Evolutionary conservation across 2,113 vertebrate species (phyloP).

Genomic region (Hucho hucho): DNA sequence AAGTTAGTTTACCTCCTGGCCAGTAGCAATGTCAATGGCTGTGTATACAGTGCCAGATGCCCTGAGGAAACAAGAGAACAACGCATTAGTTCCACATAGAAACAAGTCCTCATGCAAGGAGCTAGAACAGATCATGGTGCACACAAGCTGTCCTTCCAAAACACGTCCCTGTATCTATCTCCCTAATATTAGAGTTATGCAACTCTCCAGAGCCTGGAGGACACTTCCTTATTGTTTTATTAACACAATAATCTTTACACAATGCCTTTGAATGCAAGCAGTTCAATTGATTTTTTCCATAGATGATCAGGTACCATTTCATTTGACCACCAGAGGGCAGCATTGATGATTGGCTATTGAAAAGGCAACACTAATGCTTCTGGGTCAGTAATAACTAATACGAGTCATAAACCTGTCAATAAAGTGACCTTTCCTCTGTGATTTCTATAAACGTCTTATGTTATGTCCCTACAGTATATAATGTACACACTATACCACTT

Average conservation of each 20-base stretch:
- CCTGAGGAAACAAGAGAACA: conserved; percentile 69
- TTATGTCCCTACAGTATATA: background rate
- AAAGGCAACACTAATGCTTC: background rate
- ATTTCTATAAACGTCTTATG: background rate
- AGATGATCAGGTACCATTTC: background rate
- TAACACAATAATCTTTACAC: too few relatives aligned
- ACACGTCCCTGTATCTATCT: background rate
- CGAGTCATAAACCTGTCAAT: background rate
- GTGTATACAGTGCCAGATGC: conserved; percentile 97
- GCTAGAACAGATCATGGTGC: background rate
- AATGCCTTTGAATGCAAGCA: background rate
- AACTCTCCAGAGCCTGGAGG: background rate
- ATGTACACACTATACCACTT: background rate
- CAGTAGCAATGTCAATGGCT: conserved; percentile 96
- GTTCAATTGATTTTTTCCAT: background rate
- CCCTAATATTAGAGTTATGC: background rate
- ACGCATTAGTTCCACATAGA: conserved; percentile 27
- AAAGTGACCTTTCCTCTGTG: background rate
- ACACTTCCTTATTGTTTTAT: too few relatives aligned
- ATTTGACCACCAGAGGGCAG: conserved; percentile 12
- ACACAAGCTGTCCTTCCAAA: background rate
- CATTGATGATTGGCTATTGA: background rate
- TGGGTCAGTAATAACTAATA: background rate
- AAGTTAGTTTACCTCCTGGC: conserved; percentile 84
- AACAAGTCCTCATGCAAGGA: background rate